A percentile compares a stretch with the other conserved stretches of the same genome.
phyloP scores from a whole-genome alignment of 2,888 invertebrate species.

The Chironomus tentans region DNA sequence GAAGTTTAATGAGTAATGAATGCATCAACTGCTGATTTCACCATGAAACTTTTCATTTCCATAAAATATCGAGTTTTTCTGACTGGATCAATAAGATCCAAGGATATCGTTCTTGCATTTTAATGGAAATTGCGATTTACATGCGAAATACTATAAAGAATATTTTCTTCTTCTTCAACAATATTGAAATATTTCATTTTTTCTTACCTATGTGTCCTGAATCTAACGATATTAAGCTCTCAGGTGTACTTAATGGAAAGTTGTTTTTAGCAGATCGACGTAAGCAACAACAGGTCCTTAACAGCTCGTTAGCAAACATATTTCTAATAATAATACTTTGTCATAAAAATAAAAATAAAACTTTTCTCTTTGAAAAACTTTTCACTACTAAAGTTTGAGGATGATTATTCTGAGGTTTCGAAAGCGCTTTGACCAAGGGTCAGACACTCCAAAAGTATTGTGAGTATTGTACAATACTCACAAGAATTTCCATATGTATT shows the following conservation, averaged over 20 bases:
- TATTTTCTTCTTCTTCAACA: background rate
- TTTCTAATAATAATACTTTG: background rate
- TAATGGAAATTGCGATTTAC: too few relatives aligned
- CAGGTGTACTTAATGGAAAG: background rate
- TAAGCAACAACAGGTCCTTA: slow-evolving; percentile 14
- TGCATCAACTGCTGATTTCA: too few relatives aligned
- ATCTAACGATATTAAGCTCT: background rate
- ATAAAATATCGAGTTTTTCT: too few relatives aligned
- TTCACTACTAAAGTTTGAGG: background rate
- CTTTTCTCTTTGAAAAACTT: background rate
- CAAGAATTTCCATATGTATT: too few relatives aligned
- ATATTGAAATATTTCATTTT: background rate
- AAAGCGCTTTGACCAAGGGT: too few relatives aligned
- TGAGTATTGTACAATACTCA: too few relatives aligned
- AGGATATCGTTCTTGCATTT: too few relatives aligned
- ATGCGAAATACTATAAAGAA: background rate
- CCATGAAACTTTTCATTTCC: too few relatives aligned
- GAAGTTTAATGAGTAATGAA: background rate
- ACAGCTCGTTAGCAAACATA: background rate
- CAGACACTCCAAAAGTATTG: too few relatives aligned
- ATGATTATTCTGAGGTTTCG: background rate
- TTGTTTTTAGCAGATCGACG: background rate
- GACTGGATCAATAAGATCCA: too few relatives aligned
- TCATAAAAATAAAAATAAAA: background rate
- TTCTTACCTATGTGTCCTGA: slow-evolving; percentile 10